A percentile compares a stretch with the other conserved stretches of the same genome.
These are phyloP conservation scores for Anoura caudifer DNA, from an alignment of 2,113 vertebrate genomes.

Conservation along the genomic window DNA sequence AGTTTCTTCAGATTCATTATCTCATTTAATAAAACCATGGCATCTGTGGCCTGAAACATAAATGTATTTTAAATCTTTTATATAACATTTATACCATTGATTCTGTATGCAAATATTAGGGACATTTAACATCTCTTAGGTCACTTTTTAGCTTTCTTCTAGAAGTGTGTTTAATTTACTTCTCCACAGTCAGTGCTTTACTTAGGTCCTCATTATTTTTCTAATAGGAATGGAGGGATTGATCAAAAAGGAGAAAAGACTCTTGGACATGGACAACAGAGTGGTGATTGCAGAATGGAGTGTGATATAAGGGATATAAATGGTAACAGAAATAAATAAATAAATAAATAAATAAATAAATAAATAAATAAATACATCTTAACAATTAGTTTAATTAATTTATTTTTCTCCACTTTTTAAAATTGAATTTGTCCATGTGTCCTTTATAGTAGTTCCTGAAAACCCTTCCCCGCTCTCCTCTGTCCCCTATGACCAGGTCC, in stretches of 20 bases:
- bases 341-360: too few relatives aligned
- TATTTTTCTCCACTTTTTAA: not conserved
- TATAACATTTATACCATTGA: not conserved
- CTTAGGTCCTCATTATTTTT: not conserved
- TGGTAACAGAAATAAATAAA: too few relatives aligned
- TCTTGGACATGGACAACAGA: too few relatives aligned
- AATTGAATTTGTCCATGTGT: too few relatives aligned
- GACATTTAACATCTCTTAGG: not conserved
- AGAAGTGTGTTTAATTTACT: not conserved
- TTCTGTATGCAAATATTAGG: not conserved
- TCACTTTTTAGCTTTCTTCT: not conserved
- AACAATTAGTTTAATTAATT: not conserved
- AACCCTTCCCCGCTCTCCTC: too few relatives aligned
- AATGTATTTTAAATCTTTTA: not conserved
- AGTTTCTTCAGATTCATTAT: not conserved
- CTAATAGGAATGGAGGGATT: too few relatives aligned
- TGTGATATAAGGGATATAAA: too few relatives aligned
- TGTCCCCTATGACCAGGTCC: too few relatives aligned
- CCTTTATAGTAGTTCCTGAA: too few relatives aligned
- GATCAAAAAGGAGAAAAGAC: too few relatives aligned
- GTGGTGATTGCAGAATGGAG: too few relatives aligned
- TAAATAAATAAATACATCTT: too few relatives aligned
- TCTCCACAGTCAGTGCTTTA: not conserved
- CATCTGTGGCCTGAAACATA: not conserved
- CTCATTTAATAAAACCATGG: not conserved